Evolutionary conservation across 2,113 vertebrate genomes (phyloP), one percentile per base, ranked within the genome.

Genomic region (Scalopus aquaticus): DNA sequence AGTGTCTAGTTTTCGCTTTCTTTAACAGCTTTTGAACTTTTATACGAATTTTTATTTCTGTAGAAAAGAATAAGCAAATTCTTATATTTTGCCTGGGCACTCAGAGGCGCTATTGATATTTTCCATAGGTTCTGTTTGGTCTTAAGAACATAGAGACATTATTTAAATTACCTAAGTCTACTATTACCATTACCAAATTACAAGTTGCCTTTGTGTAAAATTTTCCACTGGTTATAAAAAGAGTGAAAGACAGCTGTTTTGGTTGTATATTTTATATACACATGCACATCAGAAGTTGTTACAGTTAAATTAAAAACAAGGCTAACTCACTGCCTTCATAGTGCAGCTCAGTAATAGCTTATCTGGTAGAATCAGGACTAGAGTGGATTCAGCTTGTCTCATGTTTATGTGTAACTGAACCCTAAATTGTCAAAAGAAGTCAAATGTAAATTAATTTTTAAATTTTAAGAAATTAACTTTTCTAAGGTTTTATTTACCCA

Each of bases 1-100:
- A 98, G 98, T 98, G 44, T 82, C 32, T 83, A 4, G 26, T 74
- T 90, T 12, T 91, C 32, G 94, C 6, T 96, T 93, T 77, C 6
- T 83, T 74, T 88, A 16, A 56, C 28, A 74, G 3, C 69, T 84
- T 77, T 83, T 90, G n/a, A 80, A 10, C 15, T 54, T 86, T 93
- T 44, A 93, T 64, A 74, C 37, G 92, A 11, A 39, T 95, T 69
- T 74, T 78, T 62, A 42, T 62, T 77, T 90, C 64, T 58, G 17
- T 58, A 90, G 76, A 72, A 95, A 95, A 87, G 8, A 17, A 81
- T 72, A 11, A 65, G 49, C 6, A 46, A 22, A 67, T 19, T 86
- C 42, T 78, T 82, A 37, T 3, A 6, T 93, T 11, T 86, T 76
- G 39, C 60, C 32, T 93, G 20, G 42, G 30, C 3, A 69, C 15